These are phyloP conservation scores for Amiota mariae DNA, from an alignment of 2,888 invertebrate genomes.

Conservation along the genomic window DNA sequence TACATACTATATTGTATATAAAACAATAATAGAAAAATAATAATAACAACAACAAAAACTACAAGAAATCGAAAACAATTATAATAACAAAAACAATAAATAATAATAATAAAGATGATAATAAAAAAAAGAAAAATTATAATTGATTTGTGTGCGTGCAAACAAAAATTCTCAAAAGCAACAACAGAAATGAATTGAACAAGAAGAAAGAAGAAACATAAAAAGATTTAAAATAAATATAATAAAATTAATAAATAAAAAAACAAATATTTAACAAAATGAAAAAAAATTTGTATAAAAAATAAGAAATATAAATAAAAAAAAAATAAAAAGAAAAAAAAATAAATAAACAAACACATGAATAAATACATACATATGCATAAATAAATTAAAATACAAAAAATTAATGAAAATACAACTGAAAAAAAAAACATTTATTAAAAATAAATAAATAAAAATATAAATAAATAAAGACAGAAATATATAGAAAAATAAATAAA, in stretches of 20 bases:
- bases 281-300: neutral
- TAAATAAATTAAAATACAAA: neutral
- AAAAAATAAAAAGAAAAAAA: neutral
- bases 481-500: constrained; percentile 7
- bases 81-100: constrained; percentile 22
- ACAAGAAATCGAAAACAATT: constrained; percentile 18
- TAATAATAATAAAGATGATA: constrained; percentile 35
- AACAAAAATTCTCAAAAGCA: neutral
- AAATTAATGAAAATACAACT: neutral
- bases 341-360: constrained; percentile 22
- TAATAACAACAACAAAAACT: constrained; percentile 34
- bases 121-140: constrained; percentile 15
- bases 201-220: too few species aligned
- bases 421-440: neutral
- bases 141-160: constrained; percentile 4
- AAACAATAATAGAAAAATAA: too few species aligned
- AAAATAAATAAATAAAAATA: neutral
- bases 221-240: constrained; percentile 4
- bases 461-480: constrained; percentile 14
- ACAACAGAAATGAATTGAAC: neutral
- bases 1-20: too few species aligned
- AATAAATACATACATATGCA: constrained; percentile 14
- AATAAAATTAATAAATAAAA: neutral
- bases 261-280: too few species aligned
- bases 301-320: neutral